phyloP scores from a whole-genome alignment of 2,113 vertebrate species.

The Cryptotis parvus region DNA sequence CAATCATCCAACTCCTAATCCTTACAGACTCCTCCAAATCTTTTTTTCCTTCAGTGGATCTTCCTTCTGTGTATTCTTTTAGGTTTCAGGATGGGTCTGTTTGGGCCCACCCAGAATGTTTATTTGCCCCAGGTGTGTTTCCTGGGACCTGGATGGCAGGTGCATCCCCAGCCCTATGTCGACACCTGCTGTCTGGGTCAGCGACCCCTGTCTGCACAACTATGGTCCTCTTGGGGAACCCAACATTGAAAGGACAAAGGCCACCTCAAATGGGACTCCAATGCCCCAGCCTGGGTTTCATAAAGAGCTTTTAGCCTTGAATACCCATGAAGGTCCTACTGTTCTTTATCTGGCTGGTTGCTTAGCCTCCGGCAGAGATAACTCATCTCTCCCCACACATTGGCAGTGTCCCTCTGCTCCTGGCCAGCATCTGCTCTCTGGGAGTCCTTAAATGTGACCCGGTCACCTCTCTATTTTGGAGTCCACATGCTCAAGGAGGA shows the following conservation, averaged over 20 bases:
- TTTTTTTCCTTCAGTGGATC: too few relatives aligned
- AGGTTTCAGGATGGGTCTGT: not conserved
- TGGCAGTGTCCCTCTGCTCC: not conserved
- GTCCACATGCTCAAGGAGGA: slow-evolving; percentile 13
- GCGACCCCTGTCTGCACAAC: too few relatives aligned
- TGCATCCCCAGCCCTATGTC: too few relatives aligned
- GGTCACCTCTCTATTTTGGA: slow-evolving; percentile 1
- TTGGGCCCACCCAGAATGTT: too few relatives aligned
- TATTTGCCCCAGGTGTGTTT: too few relatives aligned
- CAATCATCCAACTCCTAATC: too few relatives aligned
- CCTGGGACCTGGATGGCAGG: too few relatives aligned
- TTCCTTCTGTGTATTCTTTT: too few relatives aligned
- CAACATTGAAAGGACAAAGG: slow-evolving; percentile 23
- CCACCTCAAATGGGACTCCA: slow-evolving; percentile 13
- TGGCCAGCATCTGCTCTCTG: not conserved
- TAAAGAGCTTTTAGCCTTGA: not conserved
- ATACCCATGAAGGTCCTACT: not conserved
- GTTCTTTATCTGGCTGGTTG: not conserved
- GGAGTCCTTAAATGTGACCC: not conserved
- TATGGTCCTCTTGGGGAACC: not conserved
- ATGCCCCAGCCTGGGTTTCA: not conserved
- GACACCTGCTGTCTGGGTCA: too few relatives aligned
- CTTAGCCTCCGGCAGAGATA: not conserved
- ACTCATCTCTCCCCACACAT: not conserved
- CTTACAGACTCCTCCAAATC: too few relatives aligned